Percentiles rank a stretch among this genome's conserved stretches.
Conservation (phyloP, 1,140 invertebrate species). For the Neodiprion pinetum region DNA sequence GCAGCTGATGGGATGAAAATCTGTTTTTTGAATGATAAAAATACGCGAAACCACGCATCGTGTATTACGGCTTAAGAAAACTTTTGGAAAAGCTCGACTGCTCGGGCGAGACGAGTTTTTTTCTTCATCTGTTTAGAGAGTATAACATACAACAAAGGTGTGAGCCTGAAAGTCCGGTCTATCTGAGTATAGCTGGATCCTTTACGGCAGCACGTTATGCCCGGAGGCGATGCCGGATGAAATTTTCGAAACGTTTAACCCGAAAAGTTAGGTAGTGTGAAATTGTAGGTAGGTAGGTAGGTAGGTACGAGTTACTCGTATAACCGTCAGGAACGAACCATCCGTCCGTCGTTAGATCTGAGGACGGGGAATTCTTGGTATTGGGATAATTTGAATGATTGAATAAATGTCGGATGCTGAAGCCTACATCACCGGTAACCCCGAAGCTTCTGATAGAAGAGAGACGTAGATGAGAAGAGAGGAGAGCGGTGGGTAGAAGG, state of each 20-base stretch:
- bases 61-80: not conserved
- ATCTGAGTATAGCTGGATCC: no score
- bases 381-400: slow-evolving; percentile 42
- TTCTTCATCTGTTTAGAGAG: not conserved
- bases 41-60: no score
- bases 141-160: not conserved
- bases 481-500: slow-evolving; percentile 17
- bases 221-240: not conserved
- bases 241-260: not conserved
- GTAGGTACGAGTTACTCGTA: not conserved
- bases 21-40: no score
- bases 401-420: slow-evolving; percentile 34
- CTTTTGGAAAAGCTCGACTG: not conserved
- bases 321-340: not conserved
- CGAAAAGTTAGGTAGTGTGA: not conserved
- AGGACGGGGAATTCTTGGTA: not conserved
- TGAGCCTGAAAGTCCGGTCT: not conserved
- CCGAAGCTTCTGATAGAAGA: slow-evolving; percentile 19
- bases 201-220: no score
- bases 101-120: not conserved
- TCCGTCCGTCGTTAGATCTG: not conserved
- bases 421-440: slow-evolving; percentile 13
- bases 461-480: slow-evolving; percentile 24
- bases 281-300: not conserved
- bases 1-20: no score